Evolutionary conservation across 2,888 invertebrate species (phyloP), one percentile per base, ranked within the genome.

Genomic region (Miltochrista miniata): DNA sequence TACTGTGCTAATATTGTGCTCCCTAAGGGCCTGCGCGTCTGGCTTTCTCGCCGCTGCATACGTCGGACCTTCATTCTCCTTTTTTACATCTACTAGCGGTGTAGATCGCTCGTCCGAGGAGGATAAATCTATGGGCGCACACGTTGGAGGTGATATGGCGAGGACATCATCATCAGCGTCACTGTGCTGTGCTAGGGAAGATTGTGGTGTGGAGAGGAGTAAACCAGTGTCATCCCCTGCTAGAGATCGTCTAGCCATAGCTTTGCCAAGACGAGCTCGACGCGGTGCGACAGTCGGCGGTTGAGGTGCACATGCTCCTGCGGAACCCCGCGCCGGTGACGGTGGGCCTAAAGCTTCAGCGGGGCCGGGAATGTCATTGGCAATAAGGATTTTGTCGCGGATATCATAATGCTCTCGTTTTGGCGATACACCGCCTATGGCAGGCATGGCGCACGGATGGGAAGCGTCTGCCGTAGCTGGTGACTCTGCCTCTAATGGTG

Each of bases 311-410:
- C 94, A 94, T 63, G 93, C 93, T 1, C 94, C 94, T 5, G 94
- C 94, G 7, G 94, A 94, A 14, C 95, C 95, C 7, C 95, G 87
- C 2, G 95, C 95, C 0, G 95, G 95, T 44, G 94, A 95, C 0
- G 95, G 94, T 1, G 94, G 94, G 1, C 94, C 94, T n/a, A 83
- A 54, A 8, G 85, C 83, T 56, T 88, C 90, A 14, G 83, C 73
- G 1, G 87, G 81, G 9, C 84, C 83, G 7, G 83, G 81, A 33
- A 81, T 73, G 56, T 87, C 79, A 66, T 80, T 75, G 58, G 85
- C 77, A 56, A 90, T 74, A 68, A 91, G 81, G 38, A 83, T 65
- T 52, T 78, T 83, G 55, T 83, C 90, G 50, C 87, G 86, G 56
- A 84, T 87, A 60, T 87, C 89, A 56, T 82, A 87, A 45, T 81